Evolutionary conservation across 2,113 vertebrate genomes (phyloP).

Genomic region (Octodon degus): DNA sequence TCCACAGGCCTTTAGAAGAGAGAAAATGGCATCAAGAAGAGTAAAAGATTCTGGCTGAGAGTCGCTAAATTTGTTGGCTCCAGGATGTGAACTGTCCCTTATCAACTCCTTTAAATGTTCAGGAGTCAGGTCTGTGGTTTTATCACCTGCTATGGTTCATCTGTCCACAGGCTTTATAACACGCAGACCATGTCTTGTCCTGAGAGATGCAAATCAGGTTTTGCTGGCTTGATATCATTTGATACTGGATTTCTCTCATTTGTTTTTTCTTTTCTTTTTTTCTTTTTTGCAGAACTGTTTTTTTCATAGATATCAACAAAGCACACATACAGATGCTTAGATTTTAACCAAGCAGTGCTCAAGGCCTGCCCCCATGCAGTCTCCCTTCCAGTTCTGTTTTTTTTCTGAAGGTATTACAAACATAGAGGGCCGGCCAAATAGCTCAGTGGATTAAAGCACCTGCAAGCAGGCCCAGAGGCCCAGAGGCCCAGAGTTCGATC

Average conservation of each 20-base stretch:
- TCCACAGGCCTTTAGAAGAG: neutral
- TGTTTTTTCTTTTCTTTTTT: neutral
- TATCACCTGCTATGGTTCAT: neutral
- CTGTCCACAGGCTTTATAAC: neutral
- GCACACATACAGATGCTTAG: neutral
- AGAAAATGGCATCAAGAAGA: neutral
- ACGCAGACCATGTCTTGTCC: neutral
- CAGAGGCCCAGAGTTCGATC: no score
- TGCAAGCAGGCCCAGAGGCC: no score
- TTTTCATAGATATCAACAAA: constrained; percentile 2
- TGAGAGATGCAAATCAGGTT: neutral
- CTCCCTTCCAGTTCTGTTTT: neutral
- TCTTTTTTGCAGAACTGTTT: no score
- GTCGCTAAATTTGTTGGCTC: neutral
- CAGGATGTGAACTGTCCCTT: neutral
- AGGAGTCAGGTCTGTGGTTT: neutral
- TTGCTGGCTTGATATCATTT: neutral
- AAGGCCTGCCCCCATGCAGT: no score
- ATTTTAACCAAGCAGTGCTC: neutral
- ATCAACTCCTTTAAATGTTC: neutral
- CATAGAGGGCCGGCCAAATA: no score
- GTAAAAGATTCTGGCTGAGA: neutral
- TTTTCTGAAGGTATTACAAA: neutral
- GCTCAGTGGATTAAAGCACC: no score
- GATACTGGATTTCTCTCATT: neutral